Evolutionary conservation across 2,888 invertebrate species (phyloP), one percentile per base, ranked within the genome.

Genomic region (Gymnocheta viridis): DNA sequence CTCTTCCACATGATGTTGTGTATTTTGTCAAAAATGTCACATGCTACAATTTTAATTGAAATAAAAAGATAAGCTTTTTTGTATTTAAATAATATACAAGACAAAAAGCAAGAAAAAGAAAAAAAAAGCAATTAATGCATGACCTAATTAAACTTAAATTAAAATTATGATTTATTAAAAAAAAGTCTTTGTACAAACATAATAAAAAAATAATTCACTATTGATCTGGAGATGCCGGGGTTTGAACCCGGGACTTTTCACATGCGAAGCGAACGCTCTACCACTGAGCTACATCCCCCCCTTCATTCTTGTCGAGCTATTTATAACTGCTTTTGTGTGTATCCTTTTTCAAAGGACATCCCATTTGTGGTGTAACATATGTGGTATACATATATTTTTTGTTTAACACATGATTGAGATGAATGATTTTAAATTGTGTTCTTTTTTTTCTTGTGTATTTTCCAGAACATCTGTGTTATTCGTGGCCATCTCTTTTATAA

Each of bases 401-500:
- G 6, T 22, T 14, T 49, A 12, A 17, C 4, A 51, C 10, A 44
- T 49, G 12, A n/a, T 35, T 35, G 10, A 41, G 17, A 41, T 44
- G 2, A 24, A 41, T 44, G 2, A 2, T 51, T 64, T 49, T 58
- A 38, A 9, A 44, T n/a, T 29, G 4, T 56, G 17, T 66, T 41
- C 3, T 35, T 38, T 32, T 27, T 64, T 27, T 74, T 19, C 17
- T 80, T 66, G 82, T 85, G 86, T 89, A 82, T 85, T 88, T 93
- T 94, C 0, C 94, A 96, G 96, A 91, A 98, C 98, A 10, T 97
- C 98, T 1, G 98, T 98, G 88, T 93, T 98, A 87, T 98, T 98
- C 92, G 98, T 98, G 77, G 98, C 98, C 85, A 97, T 98, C 87
- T 98, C 98, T 1, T 98, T 98, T 93, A 97, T 98, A 87, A 96